These are phyloP conservation scores for Papilio glaucus DNA, from an alignment of 1,140 invertebrate species.

Conservation along the genomic window DNA sequence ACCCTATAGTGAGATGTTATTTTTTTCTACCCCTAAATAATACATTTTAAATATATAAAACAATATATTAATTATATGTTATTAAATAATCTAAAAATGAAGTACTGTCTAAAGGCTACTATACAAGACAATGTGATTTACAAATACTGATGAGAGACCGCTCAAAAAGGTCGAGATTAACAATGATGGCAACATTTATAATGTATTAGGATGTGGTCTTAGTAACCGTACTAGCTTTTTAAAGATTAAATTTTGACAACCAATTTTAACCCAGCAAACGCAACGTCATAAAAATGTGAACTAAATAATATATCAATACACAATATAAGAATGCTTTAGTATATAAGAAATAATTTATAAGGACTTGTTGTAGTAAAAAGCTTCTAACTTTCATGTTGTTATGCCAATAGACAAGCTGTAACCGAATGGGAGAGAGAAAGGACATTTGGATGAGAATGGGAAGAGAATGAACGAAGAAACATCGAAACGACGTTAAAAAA, in stretches of 20 bases:
- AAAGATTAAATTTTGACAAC: constrained; percentile 7
- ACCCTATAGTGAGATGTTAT: constrained; percentile 66
- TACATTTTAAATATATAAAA: constrained; percentile 30
- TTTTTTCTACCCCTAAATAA: constrained; percentile 52
- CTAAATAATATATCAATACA: not conserved
- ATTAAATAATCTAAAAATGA: too few species aligned
- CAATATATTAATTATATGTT: too few species aligned
- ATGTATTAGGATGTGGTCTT: too few species aligned
- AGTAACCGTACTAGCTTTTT: constrained; percentile 18
- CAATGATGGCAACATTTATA: too few species aligned
- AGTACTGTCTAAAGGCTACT: too few species aligned
- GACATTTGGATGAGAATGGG: constrained; percentile 60
- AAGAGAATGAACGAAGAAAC: constrained; percentile 67
- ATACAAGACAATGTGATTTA: too few species aligned
- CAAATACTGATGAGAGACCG: too few species aligned
- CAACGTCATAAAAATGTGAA: not conserved
- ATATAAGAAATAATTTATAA: not conserved
- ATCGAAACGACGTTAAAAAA: constrained; percentile 70
- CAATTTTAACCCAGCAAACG: not conserved
- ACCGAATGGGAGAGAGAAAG: constrained; percentile 45
- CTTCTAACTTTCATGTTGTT: not conserved
- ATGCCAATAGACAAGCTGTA: not conserved
- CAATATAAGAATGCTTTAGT: not conserved
- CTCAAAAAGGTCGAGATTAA: too few species aligned
- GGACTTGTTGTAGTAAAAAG: not conserved